Percentiles rank a stretch among this genome's conserved stretches.
Conservation (phyloP, 2,888 invertebrate species). For the Unio pictorum region DNA sequence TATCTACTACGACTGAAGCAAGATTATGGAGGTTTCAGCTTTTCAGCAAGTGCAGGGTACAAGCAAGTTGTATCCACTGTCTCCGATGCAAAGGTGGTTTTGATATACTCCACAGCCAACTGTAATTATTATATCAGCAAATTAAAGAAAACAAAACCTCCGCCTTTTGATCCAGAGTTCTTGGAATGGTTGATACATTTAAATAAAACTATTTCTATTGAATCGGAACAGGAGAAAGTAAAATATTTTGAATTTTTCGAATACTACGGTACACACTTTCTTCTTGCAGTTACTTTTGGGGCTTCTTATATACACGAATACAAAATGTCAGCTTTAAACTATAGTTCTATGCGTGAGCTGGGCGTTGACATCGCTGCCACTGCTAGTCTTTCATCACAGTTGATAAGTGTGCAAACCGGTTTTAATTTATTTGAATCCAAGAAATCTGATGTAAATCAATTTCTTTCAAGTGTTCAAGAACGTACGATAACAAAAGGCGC, state of each 20-base stretch:
- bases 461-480: slow-evolving; percentile 10
- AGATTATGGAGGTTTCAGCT: slow-evolving; percentile 14
- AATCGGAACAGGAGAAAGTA: neutral
- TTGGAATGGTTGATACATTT: slow-evolving; percentile 15
- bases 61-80: slow-evolving; percentile 12
- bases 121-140: slow-evolving; percentile 27
- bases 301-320: slow-evolving; percentile 21
- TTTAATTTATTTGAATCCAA: slow-evolving; percentile 6
- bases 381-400: slow-evolving; percentile 17
- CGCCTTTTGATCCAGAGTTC: slow-evolving; percentile 13
- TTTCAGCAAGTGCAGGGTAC: slow-evolving; percentile 20
- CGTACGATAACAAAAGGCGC: slow-evolving; percentile 19
- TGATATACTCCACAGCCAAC: slow-evolving; percentile 18
- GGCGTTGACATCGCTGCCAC: slow-evolving; percentile 14
- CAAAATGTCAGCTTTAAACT: slow-evolving; percentile 14
- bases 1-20: slow-evolving; percentile 6
- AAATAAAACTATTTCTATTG: slow-evolving; percentile 1
- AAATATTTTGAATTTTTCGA: slow-evolving; percentile 16
- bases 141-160: slow-evolving; percentile 4
- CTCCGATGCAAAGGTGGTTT: slow-evolving; percentile 11
- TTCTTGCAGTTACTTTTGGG: slow-evolving; percentile 17
- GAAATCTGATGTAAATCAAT: slow-evolving; percentile 6
- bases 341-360: slow-evolving; percentile 2
- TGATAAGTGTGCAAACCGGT: slow-evolving; percentile 4
- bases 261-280: slow-evolving; percentile 24